These are phyloP conservation scores for Propsilocerus akamusi DNA, from an alignment of 1,140 invertebrate genomes.

Conservation along the genomic window DNA sequence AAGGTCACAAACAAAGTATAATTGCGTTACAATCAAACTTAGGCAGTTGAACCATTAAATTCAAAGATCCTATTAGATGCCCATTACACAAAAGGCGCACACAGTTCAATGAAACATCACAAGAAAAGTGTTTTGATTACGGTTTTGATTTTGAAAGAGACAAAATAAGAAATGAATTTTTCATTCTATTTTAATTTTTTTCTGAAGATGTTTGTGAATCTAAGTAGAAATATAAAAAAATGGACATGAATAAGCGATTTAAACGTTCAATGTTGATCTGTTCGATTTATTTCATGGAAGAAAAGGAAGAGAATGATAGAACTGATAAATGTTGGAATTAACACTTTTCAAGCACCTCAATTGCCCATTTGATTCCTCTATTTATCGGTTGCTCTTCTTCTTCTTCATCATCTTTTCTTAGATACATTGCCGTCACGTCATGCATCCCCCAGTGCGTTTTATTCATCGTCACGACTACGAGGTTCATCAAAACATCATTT, in stretches of 20 bases:
- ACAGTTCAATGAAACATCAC: no score
- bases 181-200: not conserved
- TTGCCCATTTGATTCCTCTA: not conserved
- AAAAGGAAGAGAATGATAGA: not conserved
- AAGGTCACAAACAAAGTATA: no score
- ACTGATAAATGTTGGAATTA: not conserved
- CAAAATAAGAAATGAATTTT: not conserved
- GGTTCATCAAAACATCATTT: no score
- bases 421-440: no score
- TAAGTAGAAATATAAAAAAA: not conserved
- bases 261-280: no score
- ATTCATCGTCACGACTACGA: no score
- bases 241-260: not conserved
- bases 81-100: no score
- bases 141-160: not conserved
- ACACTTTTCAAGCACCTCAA: not conserved
- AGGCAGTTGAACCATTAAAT: no score
- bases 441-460: no score
- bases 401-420: not conserved
- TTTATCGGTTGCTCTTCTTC: not conserved
- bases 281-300: no score
- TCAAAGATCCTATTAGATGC: no score
- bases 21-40: no score
- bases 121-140: slow-evolving; percentile 2
- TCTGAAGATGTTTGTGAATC: not conserved